phyloP scores from a whole-genome alignment of 2,797 vertebrate genomes.

The Sebastes aleutianus region DNA sequence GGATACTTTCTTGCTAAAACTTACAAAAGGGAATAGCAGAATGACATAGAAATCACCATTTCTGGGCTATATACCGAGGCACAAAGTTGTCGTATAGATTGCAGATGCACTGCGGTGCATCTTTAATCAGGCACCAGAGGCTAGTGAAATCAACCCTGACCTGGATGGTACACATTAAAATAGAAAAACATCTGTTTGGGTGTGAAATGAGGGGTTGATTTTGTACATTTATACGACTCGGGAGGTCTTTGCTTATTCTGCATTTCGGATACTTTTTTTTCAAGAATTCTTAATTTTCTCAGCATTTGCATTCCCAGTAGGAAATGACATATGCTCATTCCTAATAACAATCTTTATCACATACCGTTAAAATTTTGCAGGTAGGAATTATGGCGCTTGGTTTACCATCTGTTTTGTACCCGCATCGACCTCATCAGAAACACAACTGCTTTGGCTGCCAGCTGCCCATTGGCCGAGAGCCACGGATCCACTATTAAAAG shows the following conservation, averaged over 20 bases:
- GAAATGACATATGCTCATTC: slow-evolving; percentile 47
- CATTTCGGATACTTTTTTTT: slow-evolving; percentile 6
- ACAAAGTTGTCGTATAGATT: slow-evolving; percentile 15
- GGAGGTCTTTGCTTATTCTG: slow-evolving; percentile 28
- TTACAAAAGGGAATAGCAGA: slow-evolving; percentile 14
- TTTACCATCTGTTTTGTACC: slow-evolving; percentile 62
- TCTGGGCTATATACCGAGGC: slow-evolving; percentile 5
- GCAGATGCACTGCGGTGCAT: slow-evolving; percentile 18
- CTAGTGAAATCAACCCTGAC: slow-evolving; percentile 31
- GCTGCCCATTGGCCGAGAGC: slow-evolving; percentile 50
- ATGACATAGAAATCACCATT: neutral
- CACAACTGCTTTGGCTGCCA: slow-evolving; percentile 30
- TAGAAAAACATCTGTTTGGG: slow-evolving; percentile 47
- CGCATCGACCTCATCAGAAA: slow-evolving; percentile 29
- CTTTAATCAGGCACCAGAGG: slow-evolving; percentile 36
- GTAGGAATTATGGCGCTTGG: slow-evolving; percentile 33
- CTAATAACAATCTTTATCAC: slow-evolving; percentile 60
- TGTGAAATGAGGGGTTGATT: slow-evolving; percentile 1
- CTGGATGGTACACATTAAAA: slow-evolving; percentile 31
- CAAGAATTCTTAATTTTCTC: slow-evolving; percentile 3
- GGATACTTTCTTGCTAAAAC: neutral
- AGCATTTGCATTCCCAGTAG: slow-evolving; percentile 30
- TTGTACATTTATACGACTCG: slow-evolving; percentile 30
- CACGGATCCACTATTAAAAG: slow-evolving; percentile 21
- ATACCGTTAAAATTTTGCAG: slow-evolving; percentile 47